phyloP scores from a whole-genome alignment of 2,888 invertebrate genomes.

The Parnassius glacialis region DNA sequence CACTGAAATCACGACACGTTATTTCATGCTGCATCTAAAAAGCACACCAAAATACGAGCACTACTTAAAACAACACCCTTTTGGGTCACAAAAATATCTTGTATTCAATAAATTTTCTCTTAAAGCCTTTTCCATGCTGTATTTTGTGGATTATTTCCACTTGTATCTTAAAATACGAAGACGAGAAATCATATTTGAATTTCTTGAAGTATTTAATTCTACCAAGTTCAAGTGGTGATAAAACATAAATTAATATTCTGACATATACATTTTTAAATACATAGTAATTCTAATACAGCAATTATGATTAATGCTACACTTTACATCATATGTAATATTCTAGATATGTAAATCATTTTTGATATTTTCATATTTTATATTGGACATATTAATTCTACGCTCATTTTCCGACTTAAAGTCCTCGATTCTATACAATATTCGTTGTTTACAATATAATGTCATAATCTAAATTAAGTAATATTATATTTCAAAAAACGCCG shows the following conservation, averaged over 20 bases:
- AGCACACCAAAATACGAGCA: conserved; percentile 17
- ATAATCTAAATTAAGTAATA: background rate
- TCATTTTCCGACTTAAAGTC: conserved; percentile 6
- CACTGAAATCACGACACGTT: too few species aligned
- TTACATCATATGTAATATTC: conserved; percentile 5
- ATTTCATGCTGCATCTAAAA: conserved; percentile 8
- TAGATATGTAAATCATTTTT: conserved; percentile 19
- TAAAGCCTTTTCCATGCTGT: conserved; percentile 71
- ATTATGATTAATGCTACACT: conserved; percentile 4
- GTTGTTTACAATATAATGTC: conserved; percentile 30
- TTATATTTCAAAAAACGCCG: conserved; percentile 9
- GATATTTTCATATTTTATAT: conserved; percentile 1
- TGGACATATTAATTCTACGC: conserved; percentile 5
- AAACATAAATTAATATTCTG: too few species aligned
- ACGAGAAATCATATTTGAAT: background rate
- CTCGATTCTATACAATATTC: conserved; percentile 31
- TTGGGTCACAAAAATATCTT: conserved; percentile 29
- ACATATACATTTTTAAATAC: background rate
- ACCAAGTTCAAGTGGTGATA: too few species aligned
- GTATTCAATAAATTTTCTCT: conserved; percentile 48
- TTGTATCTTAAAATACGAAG: conserved; percentile 35
- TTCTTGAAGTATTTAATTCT: too few species aligned
- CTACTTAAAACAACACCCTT: conserved; percentile 4
- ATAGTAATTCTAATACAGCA: background rate
- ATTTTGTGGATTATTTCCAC: conserved; percentile 36